A percentile compares a stretch with the other conserved stretches of the same genome.
Conservation (phyloP, 2,797 vertebrate genomes). For the Trachops cirrhosus region DNA sequence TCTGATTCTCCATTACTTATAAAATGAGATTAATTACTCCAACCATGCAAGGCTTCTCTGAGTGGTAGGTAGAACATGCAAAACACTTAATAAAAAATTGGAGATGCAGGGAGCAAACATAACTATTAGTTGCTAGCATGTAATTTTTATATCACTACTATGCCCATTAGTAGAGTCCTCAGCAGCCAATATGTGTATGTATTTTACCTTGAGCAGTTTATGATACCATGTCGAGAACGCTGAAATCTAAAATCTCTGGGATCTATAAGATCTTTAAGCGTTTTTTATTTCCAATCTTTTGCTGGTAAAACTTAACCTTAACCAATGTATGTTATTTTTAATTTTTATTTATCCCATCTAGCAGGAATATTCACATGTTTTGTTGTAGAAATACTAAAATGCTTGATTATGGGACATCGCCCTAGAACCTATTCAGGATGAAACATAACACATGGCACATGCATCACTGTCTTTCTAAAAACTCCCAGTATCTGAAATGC, state of each 20-base stretch:
- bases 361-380: not conserved
- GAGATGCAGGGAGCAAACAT: not conserved
- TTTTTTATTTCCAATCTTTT: not conserved
- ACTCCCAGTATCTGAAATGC: not conserved
- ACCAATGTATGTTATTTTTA: not conserved
- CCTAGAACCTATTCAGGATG: not conserved
- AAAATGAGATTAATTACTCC: conserved; percentile 21
- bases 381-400: not conserved
- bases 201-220: not conserved
- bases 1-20: not conserved
- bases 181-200: not conserved
- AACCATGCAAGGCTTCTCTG: not conserved
- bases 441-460: too few species aligned
- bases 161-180: not conserved
- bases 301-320: not conserved
- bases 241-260: not conserved
- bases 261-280: not conserved
- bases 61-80: not conserved
- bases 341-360: not conserved
- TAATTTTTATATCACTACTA: not conserved
- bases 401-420: not conserved
- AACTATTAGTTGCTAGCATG: not conserved
- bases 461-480: not conserved
- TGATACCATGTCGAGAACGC: not conserved
- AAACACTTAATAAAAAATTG: not conserved